Evolutionary conservation across 1,140 invertebrate genomes (phyloP), one percentile per base, ranked within the genome.

Genomic region (Luehdorfia chinensis): DNA sequence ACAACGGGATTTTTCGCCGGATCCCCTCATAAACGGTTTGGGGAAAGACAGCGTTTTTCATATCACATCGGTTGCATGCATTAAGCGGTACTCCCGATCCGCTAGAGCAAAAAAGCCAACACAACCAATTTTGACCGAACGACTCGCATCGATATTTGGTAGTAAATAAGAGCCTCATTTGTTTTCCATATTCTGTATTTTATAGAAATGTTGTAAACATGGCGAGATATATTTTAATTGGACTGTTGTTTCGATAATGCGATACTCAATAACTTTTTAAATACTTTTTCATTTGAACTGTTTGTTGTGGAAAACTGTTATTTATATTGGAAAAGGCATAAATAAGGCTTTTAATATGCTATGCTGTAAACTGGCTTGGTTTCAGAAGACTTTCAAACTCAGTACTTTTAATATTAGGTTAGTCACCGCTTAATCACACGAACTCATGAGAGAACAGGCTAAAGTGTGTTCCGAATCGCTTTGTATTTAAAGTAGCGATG

Each of bases 11-110:
- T 61, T n/a, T 66, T 61, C 55, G 41, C 59, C 48, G 59, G 55
- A 60, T n/a, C 66, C 74, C 67, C 64, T 68, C 60, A 61, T 67
- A 68, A 73, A 71, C 63, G 60, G 57, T 71, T 76, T 72, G 58
- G 65, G 50, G 61, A 59, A 65, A 54, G 62, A 69, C 55, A 55
- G 52, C 57, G 54, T 66, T 58, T 65, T 61, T 69, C 58, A 62
- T 65, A 73, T 68, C 59, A 55, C 62, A 65, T 65, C 50, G 63
- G 62, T 46, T 63, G 62, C 60, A 55, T 66, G 44, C 55, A 72
- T 71, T 75, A 73, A 55, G 46, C 9, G 54, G 53, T 50, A 47
- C 50, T 61, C 45, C 12, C 50, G 46, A 55, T 36, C 47, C 59
- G 47, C 31, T 50, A 48, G 47, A 36, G 60, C 54, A 58, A 56